Base-by-base conservation (phyloP, 2,888 invertebrate species). In the Drosophila austrosaltans region DNA sequence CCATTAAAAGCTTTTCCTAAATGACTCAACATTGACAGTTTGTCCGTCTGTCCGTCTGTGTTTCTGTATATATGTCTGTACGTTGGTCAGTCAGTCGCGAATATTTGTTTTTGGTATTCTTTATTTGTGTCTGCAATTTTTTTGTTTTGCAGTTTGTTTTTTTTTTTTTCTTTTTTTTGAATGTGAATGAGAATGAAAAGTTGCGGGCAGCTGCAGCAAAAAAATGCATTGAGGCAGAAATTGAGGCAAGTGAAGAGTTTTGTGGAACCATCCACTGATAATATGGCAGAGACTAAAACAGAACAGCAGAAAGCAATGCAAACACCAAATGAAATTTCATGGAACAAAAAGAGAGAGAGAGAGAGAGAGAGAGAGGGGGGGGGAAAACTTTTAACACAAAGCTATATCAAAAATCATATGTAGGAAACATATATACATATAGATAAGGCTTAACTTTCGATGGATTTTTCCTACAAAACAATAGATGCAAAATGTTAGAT, bases 1-100 rank as follows among this genome's bases (percentile, higher is more conserved):
- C 87, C 84, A 86, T 83, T 86, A 84, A 86, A 81, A 66, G 83
- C 77, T 81, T 71, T 81, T 79, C 59, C 73, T 59, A 70, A 78
- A 78, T 79, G 77, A 71, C 72, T 72, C 70, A 75, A 69, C 68
- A 79, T 77, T 79, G 79, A 79, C 78, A 79, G 79, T 77, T 64
- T 62, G 57, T 42, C 25, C 20, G n/a, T 40, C 12, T 20, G 20
- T 36, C 30, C 10, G 28, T 53, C 5, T 16, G 8, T 54, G 72
- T 78, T 77, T 76, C 78, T 78, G 79, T 76, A 64, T 59, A 59
- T 48, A 25, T 58, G 39, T 40, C 7, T 7, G 8, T 32, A 20
- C 16, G 20, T 20, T 36, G 22, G 48, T 48, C 48, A 25, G 48
- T 25, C 48, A 48, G 48, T 22, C 39, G 69, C 69, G 66, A 74